A percentile compares a stretch with the other conserved stretches of the same genome.
Evolutionary conservation across 92 coral and sea anemone species (phyloP).

Genomic region (Anthopleura xanthogrammica): DNA sequence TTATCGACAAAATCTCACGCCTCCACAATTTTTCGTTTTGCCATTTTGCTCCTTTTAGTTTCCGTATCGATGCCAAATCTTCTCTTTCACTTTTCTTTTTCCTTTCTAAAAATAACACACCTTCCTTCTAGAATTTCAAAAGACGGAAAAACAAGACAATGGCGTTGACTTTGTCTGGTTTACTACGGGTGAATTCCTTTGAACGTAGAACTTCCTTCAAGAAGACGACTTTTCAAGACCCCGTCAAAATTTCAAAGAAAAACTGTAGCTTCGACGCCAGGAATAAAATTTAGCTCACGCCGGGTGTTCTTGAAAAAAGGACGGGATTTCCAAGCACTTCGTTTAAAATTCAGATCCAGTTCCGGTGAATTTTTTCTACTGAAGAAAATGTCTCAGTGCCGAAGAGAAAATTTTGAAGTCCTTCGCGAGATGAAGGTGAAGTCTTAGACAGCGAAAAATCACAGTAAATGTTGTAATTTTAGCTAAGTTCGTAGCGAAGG

Average conservation of each 20-base stretch:
- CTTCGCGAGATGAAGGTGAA: neutral
- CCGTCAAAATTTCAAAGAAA: neutral
- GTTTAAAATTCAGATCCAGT: neutral
- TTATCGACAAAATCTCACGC: conserved; percentile 13
- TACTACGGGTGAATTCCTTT: neutral
- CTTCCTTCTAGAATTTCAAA: neutral
- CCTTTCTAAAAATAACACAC: neutral
- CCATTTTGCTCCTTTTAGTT: neutral
- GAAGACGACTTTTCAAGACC: neutral
- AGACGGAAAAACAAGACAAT: neutral
- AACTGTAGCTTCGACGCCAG: too few species aligned
- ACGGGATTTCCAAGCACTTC: neutral
- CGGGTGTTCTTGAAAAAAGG: neutral
- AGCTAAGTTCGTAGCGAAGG: neutral
- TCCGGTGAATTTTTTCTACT: neutral
- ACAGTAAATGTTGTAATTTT: neutral
- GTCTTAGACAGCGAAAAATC: neutral
- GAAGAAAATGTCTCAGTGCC: neutral
- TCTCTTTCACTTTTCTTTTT: neutral
- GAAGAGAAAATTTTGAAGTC: neutral
- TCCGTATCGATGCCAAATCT: neutral
- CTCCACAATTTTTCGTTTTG: conserved; percentile 17
- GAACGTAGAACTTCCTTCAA: neutral
- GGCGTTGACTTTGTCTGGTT: neutral
- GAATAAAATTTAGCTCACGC: too few species aligned